Evolutionary conservation across 2,113 vertebrate genomes (phyloP).

Genomic region (Panthera tigris): DNA sequence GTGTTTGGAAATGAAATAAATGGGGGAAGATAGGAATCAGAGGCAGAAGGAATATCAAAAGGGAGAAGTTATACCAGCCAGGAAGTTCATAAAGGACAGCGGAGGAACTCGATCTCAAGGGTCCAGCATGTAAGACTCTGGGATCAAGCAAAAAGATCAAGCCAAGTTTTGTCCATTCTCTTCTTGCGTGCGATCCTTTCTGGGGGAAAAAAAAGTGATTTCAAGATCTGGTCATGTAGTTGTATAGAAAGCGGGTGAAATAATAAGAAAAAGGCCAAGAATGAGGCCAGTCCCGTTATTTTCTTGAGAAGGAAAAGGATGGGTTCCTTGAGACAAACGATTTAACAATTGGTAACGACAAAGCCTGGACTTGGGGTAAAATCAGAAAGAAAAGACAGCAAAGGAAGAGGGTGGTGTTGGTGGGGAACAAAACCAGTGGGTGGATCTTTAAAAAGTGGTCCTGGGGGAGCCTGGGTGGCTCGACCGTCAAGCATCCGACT

Average conservation of each 20-base stretch:
- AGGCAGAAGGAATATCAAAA: background rate
- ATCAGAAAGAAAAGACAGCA: background rate
- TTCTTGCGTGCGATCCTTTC: background rate
- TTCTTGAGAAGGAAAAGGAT: background rate
- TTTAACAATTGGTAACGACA: background rate
- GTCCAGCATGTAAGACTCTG: background rate
- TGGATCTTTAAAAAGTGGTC: background rate
- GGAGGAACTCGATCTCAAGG: background rate
- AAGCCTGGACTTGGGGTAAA: background rate
- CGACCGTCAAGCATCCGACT: no score
- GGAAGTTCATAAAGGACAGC: background rate
- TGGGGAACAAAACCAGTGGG: background rate
- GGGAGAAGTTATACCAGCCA: background rate
- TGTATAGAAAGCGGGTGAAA: background rate
- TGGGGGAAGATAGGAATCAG: background rate
- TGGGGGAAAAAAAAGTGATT: background rate
- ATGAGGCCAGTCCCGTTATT: background rate
- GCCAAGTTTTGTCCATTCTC: background rate
- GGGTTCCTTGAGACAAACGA: background rate
- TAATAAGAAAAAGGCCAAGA: background rate
- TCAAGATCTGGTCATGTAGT: background rate
- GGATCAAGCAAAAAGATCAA: background rate
- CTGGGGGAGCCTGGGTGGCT: no score
- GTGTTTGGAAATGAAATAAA: background rate
- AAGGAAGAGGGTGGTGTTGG: background rate